A percentile compares a stretch with the other conserved stretches of the same genome.
Evolutionary conservation across 2,888 invertebrate species (phyloP).

Genomic region (Phymatocera aterrima): DNA sequence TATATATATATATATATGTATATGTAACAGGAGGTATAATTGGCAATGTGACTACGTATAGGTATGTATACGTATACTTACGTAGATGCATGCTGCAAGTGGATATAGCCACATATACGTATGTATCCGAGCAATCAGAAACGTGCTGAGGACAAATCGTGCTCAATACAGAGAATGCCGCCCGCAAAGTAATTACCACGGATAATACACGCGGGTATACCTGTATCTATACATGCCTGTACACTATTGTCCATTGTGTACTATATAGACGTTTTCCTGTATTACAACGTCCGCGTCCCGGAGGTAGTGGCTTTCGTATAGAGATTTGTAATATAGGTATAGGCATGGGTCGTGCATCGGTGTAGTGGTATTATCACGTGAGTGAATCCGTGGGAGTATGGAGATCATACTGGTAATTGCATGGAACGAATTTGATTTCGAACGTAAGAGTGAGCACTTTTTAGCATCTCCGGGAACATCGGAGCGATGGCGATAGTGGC

Average conservation of each 20-base stretch:
- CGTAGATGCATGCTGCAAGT: no score
- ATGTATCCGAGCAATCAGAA: conserved; percentile 12
- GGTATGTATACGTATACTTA: no score
- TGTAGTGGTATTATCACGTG: no score
- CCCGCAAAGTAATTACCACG: conserved; percentile 34
- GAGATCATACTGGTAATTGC: no score
- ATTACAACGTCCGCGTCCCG: background rate
- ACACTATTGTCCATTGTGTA: no score
- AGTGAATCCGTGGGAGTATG: no score
- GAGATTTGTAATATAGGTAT: background rate
- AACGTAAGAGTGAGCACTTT: no score
- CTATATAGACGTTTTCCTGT: background rate
- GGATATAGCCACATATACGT: no score
- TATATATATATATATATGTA: background rate
- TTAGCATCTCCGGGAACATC: no score
- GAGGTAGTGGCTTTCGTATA: background rate
- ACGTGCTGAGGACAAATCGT: conserved; percentile 11
- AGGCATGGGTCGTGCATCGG: no score
- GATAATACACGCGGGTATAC: background rate
- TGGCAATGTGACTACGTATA: conserved; percentile 9
- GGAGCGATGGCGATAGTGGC: no score
- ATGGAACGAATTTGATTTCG: no score
- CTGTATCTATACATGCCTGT: background rate
- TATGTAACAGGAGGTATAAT: conserved; percentile 1
- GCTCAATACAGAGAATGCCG: conserved; percentile 11